Evolutionary conservation across 2,888 invertebrate species (phyloP), one percentile per base, ranked within the genome.

Genomic region (Cryptocephalus primarius): DNA sequence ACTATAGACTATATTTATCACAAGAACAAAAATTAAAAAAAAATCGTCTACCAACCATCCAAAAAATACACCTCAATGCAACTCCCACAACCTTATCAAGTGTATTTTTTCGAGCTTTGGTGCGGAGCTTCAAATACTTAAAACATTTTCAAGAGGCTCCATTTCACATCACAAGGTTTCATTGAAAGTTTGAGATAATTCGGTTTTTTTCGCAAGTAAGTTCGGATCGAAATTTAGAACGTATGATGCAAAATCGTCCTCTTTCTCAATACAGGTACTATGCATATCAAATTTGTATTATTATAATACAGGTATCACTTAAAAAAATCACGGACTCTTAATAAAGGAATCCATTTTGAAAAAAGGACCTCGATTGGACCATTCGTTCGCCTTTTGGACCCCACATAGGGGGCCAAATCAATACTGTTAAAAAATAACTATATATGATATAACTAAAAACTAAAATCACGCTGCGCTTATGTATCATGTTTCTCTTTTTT

Each of bases 401-500:
- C 32, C 44, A 32, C 11, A 11, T 8, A 31, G 14, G 33, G 48
- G 47, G 49, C 48, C 47, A 53, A 51, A 51, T 50, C 52, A 56
- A 54, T 56, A 56, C 54, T 55, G 54, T 52, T 49, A 52, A 52
- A 53, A 49, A 48, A 48, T 44, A 48, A 38, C 45, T 51, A 34
- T 34, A 42, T 40, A 32, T 42, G 9, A 48, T 48, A 44, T 42
- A 58, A 60, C 53, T 56, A 59, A 61, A 59, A 60, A 52, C 60
- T 61, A 61, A 60, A 52, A 63, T 63, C 63, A 63, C 63, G 63
- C 61, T 61, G 54, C 59, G 63, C 63, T 63, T 63, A 45, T 50
- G 48, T 33, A 43, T 53, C 46, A 55, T 56, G 55, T 55, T 50
- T 54, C 44, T 45, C 51, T 53, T 46, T 48, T n/a, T n/a, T 53